Evolutionary conservation across 2,113 vertebrate species (phyloP).

Genomic region (Laticauda laticaudata): DNA sequence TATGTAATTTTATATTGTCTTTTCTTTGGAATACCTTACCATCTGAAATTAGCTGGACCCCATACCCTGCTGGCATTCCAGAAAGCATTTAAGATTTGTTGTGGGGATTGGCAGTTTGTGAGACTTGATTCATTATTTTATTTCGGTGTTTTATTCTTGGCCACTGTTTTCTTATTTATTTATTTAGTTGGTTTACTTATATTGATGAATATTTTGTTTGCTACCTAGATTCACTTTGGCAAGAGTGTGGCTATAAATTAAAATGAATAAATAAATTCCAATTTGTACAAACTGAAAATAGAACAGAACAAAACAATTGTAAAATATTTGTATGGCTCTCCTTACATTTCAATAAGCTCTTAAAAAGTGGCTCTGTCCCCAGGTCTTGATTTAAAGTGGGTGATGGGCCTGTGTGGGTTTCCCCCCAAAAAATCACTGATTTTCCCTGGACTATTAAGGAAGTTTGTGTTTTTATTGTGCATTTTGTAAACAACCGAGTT

Average conservation of each 20-base stretch:
- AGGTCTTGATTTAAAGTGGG: neutral
- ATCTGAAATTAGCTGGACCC: neutral
- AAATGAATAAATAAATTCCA: neutral
- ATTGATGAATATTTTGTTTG: neutral
- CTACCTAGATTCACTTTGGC: neutral
- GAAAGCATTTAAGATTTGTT: neutral
- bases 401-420: neutral
- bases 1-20: neutral
- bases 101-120: neutral
- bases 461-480: neutral
- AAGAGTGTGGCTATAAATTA: neutral
- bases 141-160: neutral
- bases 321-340: neutral
- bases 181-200: neutral
- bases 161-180: neutral
- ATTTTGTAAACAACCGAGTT: neutral
- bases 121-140: neutral
- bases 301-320: neutral
- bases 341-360: neutral
- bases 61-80: neutral
- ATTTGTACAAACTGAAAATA: neutral
- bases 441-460: neutral
- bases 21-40: neutral
- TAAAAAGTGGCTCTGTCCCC: neutral
- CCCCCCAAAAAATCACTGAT: neutral